Evolutionary conservation across 2,888 invertebrate species (phyloP).

Genomic region (Pammene fasciana): DNA sequence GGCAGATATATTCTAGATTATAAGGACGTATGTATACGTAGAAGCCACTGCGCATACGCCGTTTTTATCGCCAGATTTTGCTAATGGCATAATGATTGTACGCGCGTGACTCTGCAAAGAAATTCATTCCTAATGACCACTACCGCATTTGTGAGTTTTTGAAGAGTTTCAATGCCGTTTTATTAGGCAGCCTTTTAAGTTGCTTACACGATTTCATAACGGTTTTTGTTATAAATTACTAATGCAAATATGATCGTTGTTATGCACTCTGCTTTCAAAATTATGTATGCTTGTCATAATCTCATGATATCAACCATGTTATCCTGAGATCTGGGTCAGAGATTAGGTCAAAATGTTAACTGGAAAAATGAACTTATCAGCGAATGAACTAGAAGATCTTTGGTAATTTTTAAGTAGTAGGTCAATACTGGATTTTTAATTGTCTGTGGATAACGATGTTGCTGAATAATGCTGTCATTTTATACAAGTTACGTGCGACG

Average conservation of each 20-base stretch:
- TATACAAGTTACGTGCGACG: too few species aligned
- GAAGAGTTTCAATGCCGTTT: constrained; percentile 8
- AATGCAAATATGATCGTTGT: constrained; percentile 25
- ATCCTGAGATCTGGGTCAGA: constrained; percentile 5
- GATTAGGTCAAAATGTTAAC: background rate
- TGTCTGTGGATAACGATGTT: too few species aligned
- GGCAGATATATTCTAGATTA: constrained; percentile 21
- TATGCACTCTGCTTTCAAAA: constrained; percentile 14
- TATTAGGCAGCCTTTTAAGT: background rate
- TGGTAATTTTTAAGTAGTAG: too few species aligned
- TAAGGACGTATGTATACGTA: constrained; percentile 33
- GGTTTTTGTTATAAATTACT: constrained; percentile 17
- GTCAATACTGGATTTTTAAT: too few species aligned
- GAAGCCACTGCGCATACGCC: background rate
- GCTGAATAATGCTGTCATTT: too few species aligned
- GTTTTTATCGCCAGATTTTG: constrained; percentile 12
- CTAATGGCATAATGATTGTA: constrained; percentile 38
- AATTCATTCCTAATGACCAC: constrained; percentile 23
- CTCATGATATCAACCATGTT: background rate
- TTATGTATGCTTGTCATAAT: background rate
- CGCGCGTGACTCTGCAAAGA: constrained; percentile 30
- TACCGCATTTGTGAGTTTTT: constrained; percentile 28
- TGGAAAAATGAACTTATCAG: background rate
- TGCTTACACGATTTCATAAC: constrained; percentile 9
- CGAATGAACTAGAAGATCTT: too few species aligned